Percentiles rank a stretch among this genome's conserved stretches.
Evolutionary conservation across 2,113 vertebrate genomes (phyloP).

Genomic region (Carassius auratus): DNA sequence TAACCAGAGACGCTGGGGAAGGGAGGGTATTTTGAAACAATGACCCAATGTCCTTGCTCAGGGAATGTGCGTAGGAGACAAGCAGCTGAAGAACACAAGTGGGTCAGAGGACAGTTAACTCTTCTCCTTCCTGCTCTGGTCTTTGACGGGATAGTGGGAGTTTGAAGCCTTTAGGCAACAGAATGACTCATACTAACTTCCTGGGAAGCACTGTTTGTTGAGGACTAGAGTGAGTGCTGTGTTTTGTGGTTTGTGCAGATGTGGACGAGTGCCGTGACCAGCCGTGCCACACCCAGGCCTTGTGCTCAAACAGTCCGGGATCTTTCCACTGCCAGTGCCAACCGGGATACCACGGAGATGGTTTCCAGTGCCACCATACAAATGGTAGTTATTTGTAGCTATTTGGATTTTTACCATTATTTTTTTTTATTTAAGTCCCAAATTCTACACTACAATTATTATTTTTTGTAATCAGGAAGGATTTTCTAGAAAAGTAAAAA

Average conservation of each 20-base stretch:
- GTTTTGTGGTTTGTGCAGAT: constrained; percentile 64
- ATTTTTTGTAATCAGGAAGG: too few species aligned
- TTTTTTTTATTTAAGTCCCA: neutral
- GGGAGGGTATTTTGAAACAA: constrained; percentile 55
- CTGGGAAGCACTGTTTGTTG: constrained; percentile 32
- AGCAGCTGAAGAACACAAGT: constrained; percentile 46
- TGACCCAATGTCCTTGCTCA: constrained; percentile 55
- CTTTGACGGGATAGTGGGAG: neutral
- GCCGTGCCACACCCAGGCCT: constrained; percentile 79
- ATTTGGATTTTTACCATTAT: neutral
- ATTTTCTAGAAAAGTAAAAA: too few species aligned
- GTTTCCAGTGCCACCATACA: constrained; percentile 78
- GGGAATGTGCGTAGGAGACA: constrained; percentile 61
- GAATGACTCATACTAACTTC: neutral
- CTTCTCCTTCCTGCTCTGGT: constrained; percentile 19
- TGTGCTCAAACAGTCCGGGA: constrained; percentile 80
- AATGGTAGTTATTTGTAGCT: constrained; percentile 67
- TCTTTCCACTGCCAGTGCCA: constrained; percentile 87
- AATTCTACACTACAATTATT: neutral
- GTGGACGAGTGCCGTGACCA: constrained; percentile 82
- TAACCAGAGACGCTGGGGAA: neutral
- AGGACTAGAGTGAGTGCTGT: neutral
- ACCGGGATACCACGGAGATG: constrained; percentile 80
- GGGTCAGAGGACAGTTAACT: constrained; percentile 43
- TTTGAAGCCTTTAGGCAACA: neutral